Percentiles rank a stretch among this genome's conserved stretches.
phyloP scores from a whole-genome alignment of 2,113 vertebrate genomes.

The Mesembrinibis cayennensis region DNA sequence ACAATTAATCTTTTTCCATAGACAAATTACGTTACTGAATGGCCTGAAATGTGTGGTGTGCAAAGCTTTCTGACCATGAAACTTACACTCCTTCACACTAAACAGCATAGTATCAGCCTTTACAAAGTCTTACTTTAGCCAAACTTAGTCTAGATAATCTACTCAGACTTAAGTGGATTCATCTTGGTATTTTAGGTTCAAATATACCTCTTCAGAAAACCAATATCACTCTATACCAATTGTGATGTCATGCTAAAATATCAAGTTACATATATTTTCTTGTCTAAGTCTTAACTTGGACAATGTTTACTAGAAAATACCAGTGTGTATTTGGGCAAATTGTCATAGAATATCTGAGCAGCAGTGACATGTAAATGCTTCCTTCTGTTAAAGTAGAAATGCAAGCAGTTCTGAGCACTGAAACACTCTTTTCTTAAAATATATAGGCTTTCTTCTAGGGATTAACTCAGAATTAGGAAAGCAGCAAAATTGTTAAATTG shows the following conservation, averaged over 20 bases:
- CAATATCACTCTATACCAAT: fast-evolving
- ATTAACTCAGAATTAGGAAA: background rate
- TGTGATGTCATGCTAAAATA: background rate
- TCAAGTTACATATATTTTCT: fast-evolving
- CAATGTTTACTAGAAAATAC: background rate
- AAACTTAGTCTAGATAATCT: background rate
- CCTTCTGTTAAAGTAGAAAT: background rate
- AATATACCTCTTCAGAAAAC: background rate
- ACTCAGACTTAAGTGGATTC: background rate
- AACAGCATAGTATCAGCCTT: background rate
- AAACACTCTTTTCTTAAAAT: background rate
- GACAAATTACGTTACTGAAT: background rate
- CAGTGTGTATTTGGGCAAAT: background rate
- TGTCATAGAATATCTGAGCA: fast-evolving
- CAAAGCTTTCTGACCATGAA: background rate
- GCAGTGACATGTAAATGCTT: no score
- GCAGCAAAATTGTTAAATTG: background rate
- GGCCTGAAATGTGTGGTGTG: background rate
- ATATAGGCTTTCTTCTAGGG: background rate
- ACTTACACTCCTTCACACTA: background rate
- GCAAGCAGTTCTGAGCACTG: background rate
- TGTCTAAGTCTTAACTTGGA: background rate
- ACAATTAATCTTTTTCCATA: background rate
- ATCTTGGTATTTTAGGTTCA: background rate
- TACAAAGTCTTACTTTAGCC: background rate